These are phyloP conservation scores for Acrossocheilus fasciatus DNA, from an alignment of 2,797 vertebrate species.

Conservation along the genomic window DNA sequence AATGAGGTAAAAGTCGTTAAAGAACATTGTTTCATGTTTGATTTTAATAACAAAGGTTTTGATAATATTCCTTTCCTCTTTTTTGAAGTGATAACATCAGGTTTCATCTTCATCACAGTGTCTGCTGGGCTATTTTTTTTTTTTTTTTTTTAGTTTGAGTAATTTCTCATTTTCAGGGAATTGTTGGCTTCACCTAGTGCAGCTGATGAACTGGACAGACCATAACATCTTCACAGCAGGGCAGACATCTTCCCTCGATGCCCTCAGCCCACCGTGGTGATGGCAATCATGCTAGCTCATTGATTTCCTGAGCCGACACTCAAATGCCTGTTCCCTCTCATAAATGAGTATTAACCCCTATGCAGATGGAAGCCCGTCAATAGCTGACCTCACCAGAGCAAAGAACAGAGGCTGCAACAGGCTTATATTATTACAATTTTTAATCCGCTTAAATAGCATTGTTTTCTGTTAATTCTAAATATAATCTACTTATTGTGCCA, in stretches of 20 bases:
- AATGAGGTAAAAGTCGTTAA: background rate
- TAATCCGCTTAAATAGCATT: background rate
- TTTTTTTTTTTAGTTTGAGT: background rate
- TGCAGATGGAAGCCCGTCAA: slow-evolving; percentile 1
- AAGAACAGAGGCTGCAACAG: background rate
- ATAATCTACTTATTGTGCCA: background rate
- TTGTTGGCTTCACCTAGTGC: slow-evolving; percentile 27
- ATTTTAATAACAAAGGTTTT: background rate
- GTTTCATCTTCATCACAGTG: background rate
- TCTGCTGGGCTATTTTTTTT: background rate
- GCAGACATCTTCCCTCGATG: slow-evolving; percentile 10
- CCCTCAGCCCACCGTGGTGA: slow-evolving; percentile 1
- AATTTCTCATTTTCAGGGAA: background rate
- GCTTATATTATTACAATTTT: background rate
- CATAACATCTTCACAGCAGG: slow-evolving; percentile 43
- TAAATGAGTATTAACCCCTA: slow-evolving; percentile 50
- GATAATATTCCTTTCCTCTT: background rate
- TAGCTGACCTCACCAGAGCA: background rate
- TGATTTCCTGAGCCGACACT: slow-evolving; percentile 43
- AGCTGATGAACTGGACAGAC: slow-evolving; percentile 48
- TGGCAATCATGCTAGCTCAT: slow-evolving; percentile 49
- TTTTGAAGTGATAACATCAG: background rate
- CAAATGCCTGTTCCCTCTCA: slow-evolving; percentile 17
- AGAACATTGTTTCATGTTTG: background rate
- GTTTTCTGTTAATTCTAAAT: background rate